phyloP scores from a whole-genome alignment of 2,797 vertebrate species.

The Nothura maculosa region DNA sequence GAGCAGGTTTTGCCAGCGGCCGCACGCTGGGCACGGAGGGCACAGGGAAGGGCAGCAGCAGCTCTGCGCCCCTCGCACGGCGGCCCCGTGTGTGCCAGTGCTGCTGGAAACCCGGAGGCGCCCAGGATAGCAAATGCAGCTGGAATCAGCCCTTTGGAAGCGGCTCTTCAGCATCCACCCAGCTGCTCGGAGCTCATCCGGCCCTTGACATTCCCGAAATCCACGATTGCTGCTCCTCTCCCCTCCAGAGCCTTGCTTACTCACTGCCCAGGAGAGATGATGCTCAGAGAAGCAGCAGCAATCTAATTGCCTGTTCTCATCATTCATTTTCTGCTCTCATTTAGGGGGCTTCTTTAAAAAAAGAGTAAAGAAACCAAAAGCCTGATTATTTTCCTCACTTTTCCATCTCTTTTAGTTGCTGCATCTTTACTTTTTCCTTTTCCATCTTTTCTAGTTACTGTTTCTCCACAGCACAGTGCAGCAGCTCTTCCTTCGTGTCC shows the following conservation, averaged over 20 bases:
- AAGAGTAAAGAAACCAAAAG: fast-evolving
- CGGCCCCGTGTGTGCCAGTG: too few relatives aligned
- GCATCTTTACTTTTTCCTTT: neutral
- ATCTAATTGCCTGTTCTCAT: neutral
- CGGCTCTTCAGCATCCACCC: neutral
- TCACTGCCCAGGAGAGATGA: neutral
- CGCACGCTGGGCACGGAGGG: neutral
- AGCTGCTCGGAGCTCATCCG: neutral
- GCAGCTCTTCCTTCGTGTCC: neutral
- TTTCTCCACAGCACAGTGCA: neutral
- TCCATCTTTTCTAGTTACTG: neutral
- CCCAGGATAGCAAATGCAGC: too few relatives aligned
- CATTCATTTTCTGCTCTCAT: neutral
- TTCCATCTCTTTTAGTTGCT: neutral
- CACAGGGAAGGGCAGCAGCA: neutral
- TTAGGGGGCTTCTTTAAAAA: neutral
- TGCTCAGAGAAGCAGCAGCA: neutral
- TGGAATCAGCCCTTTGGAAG: too few relatives aligned
- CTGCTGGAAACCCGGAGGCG: too few relatives aligned
- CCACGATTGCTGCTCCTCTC: neutral
- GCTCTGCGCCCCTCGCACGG: too few relatives aligned
- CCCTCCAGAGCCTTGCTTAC: neutral
- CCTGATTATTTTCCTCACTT: neutral
- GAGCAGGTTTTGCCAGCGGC: neutral
- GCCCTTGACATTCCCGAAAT: neutral